phyloP scores from a whole-genome alignment of 2,797 vertebrate genomes.

The Pelochelys cantorii region DNA sequence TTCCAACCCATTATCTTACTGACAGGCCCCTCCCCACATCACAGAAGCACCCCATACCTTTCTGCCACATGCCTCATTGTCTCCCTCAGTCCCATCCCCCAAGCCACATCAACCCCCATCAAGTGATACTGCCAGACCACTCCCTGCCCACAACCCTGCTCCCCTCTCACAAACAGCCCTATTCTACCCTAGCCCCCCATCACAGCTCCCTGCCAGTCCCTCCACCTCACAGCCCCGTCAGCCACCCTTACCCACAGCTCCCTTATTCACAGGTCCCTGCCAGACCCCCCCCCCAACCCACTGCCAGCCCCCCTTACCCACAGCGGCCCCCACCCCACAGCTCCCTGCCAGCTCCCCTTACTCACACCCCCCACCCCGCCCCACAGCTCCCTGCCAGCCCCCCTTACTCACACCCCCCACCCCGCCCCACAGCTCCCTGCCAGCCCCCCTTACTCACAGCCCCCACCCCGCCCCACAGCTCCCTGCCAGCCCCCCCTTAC shows the following conservation, averaged over 20 bases:
- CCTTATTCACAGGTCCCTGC: too few species aligned
- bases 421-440: background rate
- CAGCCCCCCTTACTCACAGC: rapidly evolving
- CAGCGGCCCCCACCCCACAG: background rate
- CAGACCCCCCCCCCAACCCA: background rate
- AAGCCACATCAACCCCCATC: too few species aligned
- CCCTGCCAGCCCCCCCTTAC: background rate
- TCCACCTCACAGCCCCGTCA: too few species aligned
- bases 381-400: background rate
- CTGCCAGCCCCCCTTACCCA: background rate
- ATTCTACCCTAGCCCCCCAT: too few species aligned
- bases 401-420: background rate
- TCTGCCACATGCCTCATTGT: background rate
- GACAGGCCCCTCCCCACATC: background rate
- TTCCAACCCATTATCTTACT: background rate
- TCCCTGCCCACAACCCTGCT: too few species aligned
- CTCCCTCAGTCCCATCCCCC: background rate
- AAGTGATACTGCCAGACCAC: background rate
- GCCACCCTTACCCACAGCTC: too few species aligned
- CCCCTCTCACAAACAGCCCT: too few species aligned
- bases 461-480: rapidly evolving
- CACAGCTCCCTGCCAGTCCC: too few species aligned
- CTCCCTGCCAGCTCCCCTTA: too few species aligned
- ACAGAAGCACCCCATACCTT: background rate
- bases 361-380: background rate